Conservation (phyloP, 2,113 vertebrate species). For the Corythoichthys haematopterus region DNA sequence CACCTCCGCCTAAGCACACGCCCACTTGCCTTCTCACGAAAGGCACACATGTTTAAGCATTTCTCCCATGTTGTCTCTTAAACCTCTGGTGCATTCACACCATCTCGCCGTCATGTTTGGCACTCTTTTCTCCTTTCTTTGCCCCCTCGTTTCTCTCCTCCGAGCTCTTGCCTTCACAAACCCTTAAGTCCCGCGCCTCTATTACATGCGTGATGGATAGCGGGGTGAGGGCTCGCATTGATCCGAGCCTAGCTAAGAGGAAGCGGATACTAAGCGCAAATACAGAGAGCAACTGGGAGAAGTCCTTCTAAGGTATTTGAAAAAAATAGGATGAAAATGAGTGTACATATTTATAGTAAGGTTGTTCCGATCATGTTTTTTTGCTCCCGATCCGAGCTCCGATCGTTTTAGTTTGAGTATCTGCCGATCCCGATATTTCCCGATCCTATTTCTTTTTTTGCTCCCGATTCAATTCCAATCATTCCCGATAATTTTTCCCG, state of each 20-base stretch:
- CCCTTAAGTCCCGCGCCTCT: constrained; percentile 46
- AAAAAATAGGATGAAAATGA: background rate
- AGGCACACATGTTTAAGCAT: constrained; percentile 38
- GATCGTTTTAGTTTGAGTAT: too few relatives aligned
- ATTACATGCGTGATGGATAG: constrained; percentile 68
- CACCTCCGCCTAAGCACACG: constrained; percentile 33
- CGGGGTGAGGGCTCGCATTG: constrained; percentile 61
- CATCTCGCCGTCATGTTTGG: constrained; percentile 48
- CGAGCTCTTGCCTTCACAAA: constrained; percentile 26
- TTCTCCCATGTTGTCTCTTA: constrained; percentile 34
- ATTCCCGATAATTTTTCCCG: too few relatives aligned
- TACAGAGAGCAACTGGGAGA: constrained; percentile 47
- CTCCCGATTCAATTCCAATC: too few relatives aligned
- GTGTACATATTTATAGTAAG: too few relatives aligned
- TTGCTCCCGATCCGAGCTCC: too few relatives aligned
- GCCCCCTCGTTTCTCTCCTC: constrained; percentile 39
- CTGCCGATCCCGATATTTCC: too few relatives aligned
- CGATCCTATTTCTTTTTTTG: too few relatives aligned
- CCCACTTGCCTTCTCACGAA: constrained; percentile 37
- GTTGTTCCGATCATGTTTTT: too few relatives aligned
- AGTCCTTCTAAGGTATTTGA: constrained; percentile 29
- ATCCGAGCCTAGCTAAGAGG: constrained; percentile 58
- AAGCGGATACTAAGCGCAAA: constrained; percentile 62
- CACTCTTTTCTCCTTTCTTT: constrained; percentile 41
- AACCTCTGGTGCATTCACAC: constrained; percentile 50